A percentile compares a stretch with the other conserved stretches of the same genome.
Evolutionary conservation across 2,888 invertebrate species (phyloP).

Genomic region (Tortrix viridana): DNA sequence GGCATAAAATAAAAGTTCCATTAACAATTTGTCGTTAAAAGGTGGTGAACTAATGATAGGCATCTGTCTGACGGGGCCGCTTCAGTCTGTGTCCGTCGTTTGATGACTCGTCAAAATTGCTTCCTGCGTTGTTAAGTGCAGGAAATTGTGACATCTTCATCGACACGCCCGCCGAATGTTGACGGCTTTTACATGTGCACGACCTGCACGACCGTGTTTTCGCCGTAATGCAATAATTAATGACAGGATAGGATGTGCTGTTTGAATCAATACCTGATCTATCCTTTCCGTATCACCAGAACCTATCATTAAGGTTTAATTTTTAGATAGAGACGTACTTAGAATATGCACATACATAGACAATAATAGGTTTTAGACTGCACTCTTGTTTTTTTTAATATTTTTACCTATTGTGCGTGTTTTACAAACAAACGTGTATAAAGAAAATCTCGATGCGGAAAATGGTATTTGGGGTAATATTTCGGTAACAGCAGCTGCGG

Average conservation of each 20-base stretch:
- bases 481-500: conserved; percentile 80
- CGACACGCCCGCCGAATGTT: conserved; percentile 74
- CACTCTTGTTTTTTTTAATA: too few relatives aligned
- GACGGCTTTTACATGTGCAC: conserved; percentile 56
- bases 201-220: not conserved
- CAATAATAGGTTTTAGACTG: too few relatives aligned
- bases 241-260: too few relatives aligned
- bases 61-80: conserved; percentile 58
- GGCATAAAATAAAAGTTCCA: conserved; percentile 43
- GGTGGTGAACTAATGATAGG: conserved; percentile 63
- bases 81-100: conserved; percentile 76
- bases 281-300: too few relatives aligned
- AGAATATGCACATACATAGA: too few relatives aligned
- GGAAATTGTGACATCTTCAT: conserved; percentile 82
- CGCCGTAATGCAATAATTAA: too few relatives aligned
- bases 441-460: conserved; percentile 73
- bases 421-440: conserved; percentile 48
- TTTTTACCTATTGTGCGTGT: not conserved
- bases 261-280: too few relatives aligned
- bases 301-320: not conserved
- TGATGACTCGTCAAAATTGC: conserved; percentile 83
- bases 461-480: conserved; percentile 78
- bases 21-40: conserved; percentile 54
- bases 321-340: not conserved
- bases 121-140: conserved; percentile 83